Base-by-base conservation (phyloP, 2,113 vertebrate species). In the Solea senegalensis region DNA sequence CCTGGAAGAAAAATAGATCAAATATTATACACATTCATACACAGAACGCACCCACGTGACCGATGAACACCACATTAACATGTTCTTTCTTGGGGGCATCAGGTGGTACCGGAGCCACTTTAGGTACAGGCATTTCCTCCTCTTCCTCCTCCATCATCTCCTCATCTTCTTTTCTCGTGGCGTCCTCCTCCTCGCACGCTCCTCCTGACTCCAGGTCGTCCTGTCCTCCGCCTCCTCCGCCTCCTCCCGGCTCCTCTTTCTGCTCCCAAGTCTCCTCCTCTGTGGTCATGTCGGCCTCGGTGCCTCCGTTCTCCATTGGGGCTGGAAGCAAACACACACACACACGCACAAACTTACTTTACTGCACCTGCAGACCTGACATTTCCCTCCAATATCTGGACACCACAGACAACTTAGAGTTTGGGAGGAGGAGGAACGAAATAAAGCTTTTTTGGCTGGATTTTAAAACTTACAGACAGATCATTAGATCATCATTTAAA, bases 1-100 rank as follows among this genome's bases (percentile, higher is more conserved):
- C 15, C 4, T 9, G 27, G 21, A 21, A 21, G 21, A 3, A 55
- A n/a, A 13, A 3, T 21, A 4, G 5, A 58, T 49, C 4, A 55
- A 57, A 40, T 0, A 10, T 5, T 0, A 45, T 7, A 43, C 3
- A 15, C 8, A 45, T 45, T 45, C 44, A 63, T 12, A 28, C 3
- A 46, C 8, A 1, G 14, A n/a, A 93, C 98, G 88, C 76, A 99
- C 98, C 98, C 56, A 99, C 98, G 0, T 99, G 98, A 50, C 98
- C 98, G 48, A 99, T 99, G 92, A 99, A 99, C 41, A 99, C 98
- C 60, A 98, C 98, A 40, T 99, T 99, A 67, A 99, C 98, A 0
- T 99, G 98, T 62, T 99, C 97, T 78, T 99, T 99, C 79, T 97
- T 99, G 8, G 97, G 98, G 58, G 97, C 98, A 10, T 97, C 95